Evolutionary conservation across 2,797 vertebrate genomes (phyloP).

Genomic region (Perodicticus potto): DNA sequence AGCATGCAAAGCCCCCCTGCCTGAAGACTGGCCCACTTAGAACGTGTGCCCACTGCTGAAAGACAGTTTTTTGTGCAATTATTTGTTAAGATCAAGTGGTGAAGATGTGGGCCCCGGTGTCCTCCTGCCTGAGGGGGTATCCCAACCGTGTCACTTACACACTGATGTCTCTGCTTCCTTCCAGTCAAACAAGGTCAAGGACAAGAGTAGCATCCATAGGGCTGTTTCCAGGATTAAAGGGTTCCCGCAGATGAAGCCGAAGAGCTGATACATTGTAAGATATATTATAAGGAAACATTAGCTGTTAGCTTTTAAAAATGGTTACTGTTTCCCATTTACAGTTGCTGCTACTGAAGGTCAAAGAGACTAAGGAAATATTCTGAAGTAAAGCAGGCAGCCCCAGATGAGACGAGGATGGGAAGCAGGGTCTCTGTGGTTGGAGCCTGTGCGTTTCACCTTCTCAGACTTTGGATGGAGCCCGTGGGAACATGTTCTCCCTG

Average conservation of each 20-base stretch:
- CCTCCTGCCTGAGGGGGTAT: background rate
- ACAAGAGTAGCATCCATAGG: background rate
- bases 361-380: background rate
- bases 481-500: fast-evolving
- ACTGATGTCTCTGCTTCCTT: background rate
- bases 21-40: no score
- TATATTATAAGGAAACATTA: background rate
- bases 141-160: background rate
- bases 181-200: background rate
- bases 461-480: fast-evolving
- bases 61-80: background rate
- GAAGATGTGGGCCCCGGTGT: background rate
- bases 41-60: background rate
- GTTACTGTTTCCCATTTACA: background rate
- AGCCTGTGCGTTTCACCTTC: background rate
- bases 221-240: background rate
- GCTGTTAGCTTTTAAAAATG: background rate
- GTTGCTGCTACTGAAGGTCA: no score
- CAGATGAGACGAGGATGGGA: background rate
- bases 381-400: background rate
- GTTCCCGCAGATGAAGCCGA: background rate
- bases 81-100: background rate
- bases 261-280: background rate
- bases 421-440: background rate
- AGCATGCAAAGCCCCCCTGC: background rate